Base-by-base conservation (phyloP, 2,797 vertebrate genomes). In the Micrastur ruficollis region DNA sequence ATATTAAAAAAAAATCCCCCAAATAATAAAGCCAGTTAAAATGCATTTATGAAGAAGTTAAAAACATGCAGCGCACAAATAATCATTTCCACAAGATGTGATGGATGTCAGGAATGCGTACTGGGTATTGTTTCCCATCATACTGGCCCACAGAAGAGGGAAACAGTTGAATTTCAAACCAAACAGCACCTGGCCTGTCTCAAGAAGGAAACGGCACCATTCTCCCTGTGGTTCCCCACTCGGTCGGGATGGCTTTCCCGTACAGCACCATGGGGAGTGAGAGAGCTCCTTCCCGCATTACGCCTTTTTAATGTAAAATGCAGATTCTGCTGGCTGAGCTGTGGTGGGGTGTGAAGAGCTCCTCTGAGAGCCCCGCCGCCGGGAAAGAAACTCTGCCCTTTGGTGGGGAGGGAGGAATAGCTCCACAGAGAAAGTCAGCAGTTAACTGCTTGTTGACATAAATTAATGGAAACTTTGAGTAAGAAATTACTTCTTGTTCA, bases 51-150 rank as follows among this genome's bases (percentile, higher is more conserved):
- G 62, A 50, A 31, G 70, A 50, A 46, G 44, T 7, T n/a, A 18
- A 49, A 59, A 9, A 2, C 12, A 21, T 1, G 2, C 29, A 55
- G 34, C 40, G 20, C 34, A 22, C 2, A 10, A 44, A 36, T 1
- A 5, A 16, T 3, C 2, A 16, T 26, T 25, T n/a, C 72, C 76
- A 52, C 15, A 18, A 2, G 31, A 8, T 6, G 42, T 22, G 52
- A 8, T 0, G 3, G 52, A 3, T 22, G 26, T 2, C 46, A 40
- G 32, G 55, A 70, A 2, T 2, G 12, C 0, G 1, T 5, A 0
- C 0, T 18, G 78, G 34, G 14, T 17, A 1, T 9, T 5, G 32
- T 14, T 68, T 49, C 40, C 55, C 25, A 11, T 1, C 55, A n/a
- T 2, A 3, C 0, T 0, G 2, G 31, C 15, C 75, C 14, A 7